phyloP scores from a whole-genome alignment of 2,113 vertebrate species.

The Paradisaea rubra region DNA sequence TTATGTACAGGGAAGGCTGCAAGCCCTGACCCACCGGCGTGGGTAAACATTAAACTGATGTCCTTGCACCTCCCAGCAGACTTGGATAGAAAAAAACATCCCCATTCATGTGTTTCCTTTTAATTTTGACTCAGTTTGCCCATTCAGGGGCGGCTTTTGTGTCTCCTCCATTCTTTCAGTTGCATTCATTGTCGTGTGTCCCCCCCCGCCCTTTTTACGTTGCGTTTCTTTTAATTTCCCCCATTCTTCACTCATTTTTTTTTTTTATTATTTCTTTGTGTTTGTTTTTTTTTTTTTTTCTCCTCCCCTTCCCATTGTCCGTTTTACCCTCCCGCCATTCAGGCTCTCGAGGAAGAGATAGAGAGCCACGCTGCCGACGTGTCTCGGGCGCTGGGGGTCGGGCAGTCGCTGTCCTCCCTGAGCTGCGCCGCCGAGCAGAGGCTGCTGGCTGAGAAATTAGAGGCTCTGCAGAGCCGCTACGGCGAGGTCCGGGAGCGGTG shows the following conservation, averaged over 20 bases:
- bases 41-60: neutral
- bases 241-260: neutral
- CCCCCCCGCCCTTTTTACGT: neutral
- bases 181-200: neutral
- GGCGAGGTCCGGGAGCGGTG: slow-evolving; percentile 82
- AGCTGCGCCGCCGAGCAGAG: slow-evolving; percentile 80
- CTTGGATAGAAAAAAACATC: neutral
- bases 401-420: slow-evolving; percentile 83
- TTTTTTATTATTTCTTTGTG: neutral
- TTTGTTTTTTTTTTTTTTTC: no score
- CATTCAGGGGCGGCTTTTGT: neutral
- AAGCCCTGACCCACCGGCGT: neutral
- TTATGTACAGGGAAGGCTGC: neutral
- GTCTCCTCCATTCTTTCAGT: slow-evolving; percentile 46
- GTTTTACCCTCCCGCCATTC: slow-evolving; percentile 71
- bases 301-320: slow-evolving; percentile 67
- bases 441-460: slow-evolving; percentile 83
- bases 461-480: slow-evolving; percentile 78
- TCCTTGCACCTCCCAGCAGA: neutral
- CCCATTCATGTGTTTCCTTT: neutral
- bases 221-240: neutral
- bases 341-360: slow-evolving; percentile 90
- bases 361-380: slow-evolving; percentile 78
- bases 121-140: neutral
- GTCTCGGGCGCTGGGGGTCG: slow-evolving; percentile 75